A percentile compares a stretch with the other conserved stretches of the same genome.
phyloP scores from a whole-genome alignment of 2,113 vertebrate species.

The Sclerurus mexicanus region DNA sequence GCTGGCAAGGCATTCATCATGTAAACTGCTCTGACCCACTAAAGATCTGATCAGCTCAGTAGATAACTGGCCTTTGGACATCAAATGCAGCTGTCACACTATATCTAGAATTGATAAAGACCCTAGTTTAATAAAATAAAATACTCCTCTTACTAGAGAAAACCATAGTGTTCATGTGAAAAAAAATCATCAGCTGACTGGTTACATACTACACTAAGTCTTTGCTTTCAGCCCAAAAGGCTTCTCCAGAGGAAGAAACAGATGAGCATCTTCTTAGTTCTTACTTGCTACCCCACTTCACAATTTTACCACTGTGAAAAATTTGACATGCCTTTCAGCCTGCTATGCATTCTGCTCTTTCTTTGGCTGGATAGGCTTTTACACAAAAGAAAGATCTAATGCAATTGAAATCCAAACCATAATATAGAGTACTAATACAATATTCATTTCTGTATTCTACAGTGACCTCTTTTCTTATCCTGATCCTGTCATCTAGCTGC shows the following conservation, averaged over 20 bases:
- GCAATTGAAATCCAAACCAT: neutral
- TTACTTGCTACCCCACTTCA: neutral
- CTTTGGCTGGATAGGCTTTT: neutral
- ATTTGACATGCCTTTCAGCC: neutral
- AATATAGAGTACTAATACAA: neutral
- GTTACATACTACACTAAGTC: neutral
- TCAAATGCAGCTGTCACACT: fast-evolving
- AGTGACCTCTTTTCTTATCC: neutral
- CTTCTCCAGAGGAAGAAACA: neutral
- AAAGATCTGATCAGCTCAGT: neutral
- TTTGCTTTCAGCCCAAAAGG: neutral
- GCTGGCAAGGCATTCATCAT: neutral
- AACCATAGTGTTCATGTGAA: neutral
- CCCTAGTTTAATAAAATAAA: neutral
- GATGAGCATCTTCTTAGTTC: neutral
- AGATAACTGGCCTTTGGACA: neutral
- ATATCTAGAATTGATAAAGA: neutral
- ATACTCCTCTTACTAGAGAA: neutral
- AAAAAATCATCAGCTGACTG: neutral
- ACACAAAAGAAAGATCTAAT: neutral
- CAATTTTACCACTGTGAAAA: neutral
- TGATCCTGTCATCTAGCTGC: neutral
- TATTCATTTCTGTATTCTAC: neutral
- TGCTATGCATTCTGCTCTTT: neutral
- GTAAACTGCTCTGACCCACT: neutral